Evolutionary conservation across 2,888 invertebrate species (phyloP), one percentile per base, ranked within the genome.

Genomic region (Idaea straminata): DNA sequence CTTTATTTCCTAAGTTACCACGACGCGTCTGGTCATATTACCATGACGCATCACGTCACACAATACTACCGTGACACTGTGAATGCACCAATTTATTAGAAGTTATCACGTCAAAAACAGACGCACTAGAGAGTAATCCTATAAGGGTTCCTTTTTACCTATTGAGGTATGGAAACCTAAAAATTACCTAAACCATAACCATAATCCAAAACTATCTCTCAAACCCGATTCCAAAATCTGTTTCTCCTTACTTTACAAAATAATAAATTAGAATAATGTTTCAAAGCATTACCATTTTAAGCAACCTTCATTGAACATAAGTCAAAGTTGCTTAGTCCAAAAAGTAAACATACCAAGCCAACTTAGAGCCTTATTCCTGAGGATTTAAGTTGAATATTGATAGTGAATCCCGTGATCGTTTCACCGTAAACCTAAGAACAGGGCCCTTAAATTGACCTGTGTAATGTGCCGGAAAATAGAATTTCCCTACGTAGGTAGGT

Each of bases 401-500:
- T 15, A 25, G 25, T 35, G 25, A 16, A 0, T 34, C 47, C 35
- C 35, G 38, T 35, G 59, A n/a, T 64, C 59, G 61, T 38, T 65
- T 66, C 61, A 59, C 63, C 60, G 64, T 67, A 72, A 70, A 74
- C 64, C 68, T 72, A 64, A 64, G 72, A 75, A 73, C 68, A 74
- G 68, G 70, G 70, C 67, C 67, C 68, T 64, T 76, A 79, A 80
- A 84, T 84, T 83, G 86, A 84, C 84, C 84, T 80, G 83, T 79
- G 77, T 84, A 90, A 90, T 89, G 87, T 88, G 81, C 77, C 83
- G 82, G 88, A 89, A 89, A 91, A 91, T 91, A 79, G 85, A 86
- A 85, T 88, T 83, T 82, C 77, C 81, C 79, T 80, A 77, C 81
- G 25, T 25, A 25, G 25, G 25, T 25, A 25, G 25, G 25, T 25